Evolutionary conservation across 2,888 invertebrate species (phyloP), one percentile per base, ranked within the genome.

Genomic region (Caenorhabditis becei): DNA sequence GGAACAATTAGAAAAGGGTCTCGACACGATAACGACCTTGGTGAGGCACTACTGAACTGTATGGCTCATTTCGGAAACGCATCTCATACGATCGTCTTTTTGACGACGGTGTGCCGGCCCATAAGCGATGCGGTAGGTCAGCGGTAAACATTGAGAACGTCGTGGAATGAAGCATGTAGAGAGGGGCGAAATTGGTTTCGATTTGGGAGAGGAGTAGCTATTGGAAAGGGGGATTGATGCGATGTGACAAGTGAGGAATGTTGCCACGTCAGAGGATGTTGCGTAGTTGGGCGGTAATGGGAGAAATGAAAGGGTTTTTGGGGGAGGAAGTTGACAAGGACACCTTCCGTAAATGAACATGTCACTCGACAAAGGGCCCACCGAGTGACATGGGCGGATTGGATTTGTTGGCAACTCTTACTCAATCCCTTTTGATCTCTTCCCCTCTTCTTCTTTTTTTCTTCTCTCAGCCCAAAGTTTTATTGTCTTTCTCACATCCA

Each of bases 11-110:
- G 65, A 63, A 56, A 65, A 63, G 71, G 66, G 71, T 78, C 71
- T 71, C 71, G 71, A 71, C 54, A 71, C 70, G 77, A 78, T 65
- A 79, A 72, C 49, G 72, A 79, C 69, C 65, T 65, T 54, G 32
- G 20, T 26, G 18, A 28, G 5, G 41, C 32, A 54, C 18, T 44
- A 41, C 20, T 41, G 8, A 24, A 67, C 44, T 26, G 54, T 58
- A 78, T 66, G 71, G 78, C 71, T 78, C 74, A 74, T 74, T 72
- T 72, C 74, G 44, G 58, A 59, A 62, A 10, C 24, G 20, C 35
- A 32, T n/a, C 20, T 26, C 54, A 10, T 10, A 32, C 66, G 74
- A 47, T 53, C 59, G 65, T 51, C 74, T 74, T 66, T 74, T 74
- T 49, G 35, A 41, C n/a, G 53, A 37, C 70, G 28, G 59, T 41